A percentile compares a stretch with the other conserved stretches of the same genome.
Conservation (phyloP, 53 echinoderm and acorn worm species). For the Holothuria leucospilota region DNA sequence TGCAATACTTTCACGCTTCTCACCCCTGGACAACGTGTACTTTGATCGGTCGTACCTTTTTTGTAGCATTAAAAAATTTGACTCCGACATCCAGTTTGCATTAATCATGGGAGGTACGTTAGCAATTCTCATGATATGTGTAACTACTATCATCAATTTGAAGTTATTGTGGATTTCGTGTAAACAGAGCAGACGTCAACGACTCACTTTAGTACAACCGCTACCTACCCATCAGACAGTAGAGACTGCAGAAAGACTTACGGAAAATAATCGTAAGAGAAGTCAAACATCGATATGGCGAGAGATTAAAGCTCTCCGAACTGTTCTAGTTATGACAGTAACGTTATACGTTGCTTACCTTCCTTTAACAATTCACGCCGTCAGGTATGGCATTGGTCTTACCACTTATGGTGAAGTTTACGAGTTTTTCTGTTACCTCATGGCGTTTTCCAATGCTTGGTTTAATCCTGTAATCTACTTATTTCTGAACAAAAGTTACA, state of each 20-base stretch:
- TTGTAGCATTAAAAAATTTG: slow-evolving; percentile 16
- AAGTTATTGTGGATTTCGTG: slow-evolving; percentile 3
- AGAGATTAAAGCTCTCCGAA: slow-evolving; percentile 40
- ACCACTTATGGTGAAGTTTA: background rate
- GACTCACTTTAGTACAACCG: background rate
- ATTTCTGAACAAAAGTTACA: slow-evolving; percentile 19
- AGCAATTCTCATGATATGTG: background rate
- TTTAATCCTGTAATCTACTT: slow-evolving; percentile 30
- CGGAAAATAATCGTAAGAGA: background rate
- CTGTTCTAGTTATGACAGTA: slow-evolving; percentile 5
- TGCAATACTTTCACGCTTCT: background rate
- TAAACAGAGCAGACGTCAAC: slow-evolving; percentile 26
- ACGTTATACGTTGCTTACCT: background rate
- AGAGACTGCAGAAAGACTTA: background rate
- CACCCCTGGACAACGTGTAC: slow-evolving; percentile 15
- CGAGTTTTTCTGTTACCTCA: slow-evolving; percentile 12
- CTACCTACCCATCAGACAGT: background rate
- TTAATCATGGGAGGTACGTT: background rate
- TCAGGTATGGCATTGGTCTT: background rate
- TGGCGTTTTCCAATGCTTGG: slow-evolving; percentile 22
- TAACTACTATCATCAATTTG: slow-evolving; percentile 8
- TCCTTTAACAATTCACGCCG: slow-evolving; percentile 3
- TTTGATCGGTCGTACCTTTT: background rate
- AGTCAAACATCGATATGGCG: slow-evolving; percentile 6
- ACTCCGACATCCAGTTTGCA: slow-evolving; percentile 31